Evolutionary conservation across 1,140 invertebrate species (phyloP).

Genomic region (Bicyclus anynana): DNA sequence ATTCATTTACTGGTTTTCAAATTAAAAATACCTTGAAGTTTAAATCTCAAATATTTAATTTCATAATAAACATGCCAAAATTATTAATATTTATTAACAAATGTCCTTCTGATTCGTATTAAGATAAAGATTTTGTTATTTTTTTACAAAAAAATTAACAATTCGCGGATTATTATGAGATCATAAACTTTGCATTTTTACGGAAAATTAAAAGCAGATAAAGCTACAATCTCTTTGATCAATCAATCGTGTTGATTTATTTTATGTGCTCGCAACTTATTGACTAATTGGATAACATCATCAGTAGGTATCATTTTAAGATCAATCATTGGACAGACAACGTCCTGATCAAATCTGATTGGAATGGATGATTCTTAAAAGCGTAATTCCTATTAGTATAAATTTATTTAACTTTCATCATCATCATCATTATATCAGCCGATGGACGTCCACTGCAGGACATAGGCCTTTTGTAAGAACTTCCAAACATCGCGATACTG

Average conservation of each 20-base stretch:
- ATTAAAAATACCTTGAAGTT: no score
- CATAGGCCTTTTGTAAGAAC: no score
- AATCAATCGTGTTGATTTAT: constrained; percentile 13
- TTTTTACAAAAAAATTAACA: background rate
- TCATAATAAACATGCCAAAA: no score
- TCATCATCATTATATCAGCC: no score
- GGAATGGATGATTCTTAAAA: background rate
- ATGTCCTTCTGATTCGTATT: background rate
- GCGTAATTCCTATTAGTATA: no score
- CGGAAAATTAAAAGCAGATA: background rate
- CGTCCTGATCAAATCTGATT: background rate
- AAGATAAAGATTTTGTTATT: background rate
- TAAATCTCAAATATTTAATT: no score
- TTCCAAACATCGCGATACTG: no score
- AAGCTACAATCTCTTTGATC: background rate
- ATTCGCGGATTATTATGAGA: background rate
- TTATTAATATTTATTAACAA: background rate
- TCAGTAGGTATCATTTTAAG: no score
- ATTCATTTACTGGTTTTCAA: no score
- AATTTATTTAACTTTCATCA: no score
- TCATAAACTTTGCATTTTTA: constrained; percentile 9
- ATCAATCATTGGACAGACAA: constrained; percentile 1
- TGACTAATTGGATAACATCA: constrained; percentile 7
- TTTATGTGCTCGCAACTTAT: constrained; percentile 3
- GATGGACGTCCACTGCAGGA: no score